A percentile compares a stretch with the other conserved stretches of the same genome.
phyloP scores from a whole-genome alignment of 1,140 invertebrate species.

The Anastatus disparis region DNA sequence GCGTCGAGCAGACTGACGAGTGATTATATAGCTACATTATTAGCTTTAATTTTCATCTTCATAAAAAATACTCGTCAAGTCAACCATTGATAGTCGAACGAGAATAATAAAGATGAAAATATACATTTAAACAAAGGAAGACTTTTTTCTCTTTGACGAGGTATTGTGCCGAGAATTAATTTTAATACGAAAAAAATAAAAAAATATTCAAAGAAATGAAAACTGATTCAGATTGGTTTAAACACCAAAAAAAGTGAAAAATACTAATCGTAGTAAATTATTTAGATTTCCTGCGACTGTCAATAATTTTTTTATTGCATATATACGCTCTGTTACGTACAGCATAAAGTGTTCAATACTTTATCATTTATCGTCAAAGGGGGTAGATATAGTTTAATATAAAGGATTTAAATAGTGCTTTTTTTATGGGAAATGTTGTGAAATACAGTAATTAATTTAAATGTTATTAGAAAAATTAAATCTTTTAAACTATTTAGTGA shows the following conservation, averaged over 20 bases:
- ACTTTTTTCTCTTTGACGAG: constrained; percentile 32
- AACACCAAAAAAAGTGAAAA: constrained; percentile 17
- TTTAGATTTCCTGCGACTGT: constrained; percentile 26
- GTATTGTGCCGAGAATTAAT: constrained; percentile 34
- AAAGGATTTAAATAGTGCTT: constrained; percentile 18
- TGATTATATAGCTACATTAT: constrained; percentile 4
- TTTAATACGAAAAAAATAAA: constrained; percentile 24
- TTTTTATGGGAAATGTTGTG: not conserved
- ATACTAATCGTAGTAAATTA: constrained; percentile 7
- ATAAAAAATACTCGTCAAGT: constrained; percentile 18
- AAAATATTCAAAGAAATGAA: not conserved
- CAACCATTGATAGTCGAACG: constrained; percentile 35
- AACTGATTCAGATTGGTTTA: constrained; percentile 28
- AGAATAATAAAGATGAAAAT: constrained; percentile 33
- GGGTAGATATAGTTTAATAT: constrained; percentile 25
- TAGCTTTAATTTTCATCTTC: constrained; percentile 16
- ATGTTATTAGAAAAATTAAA: not conserved
- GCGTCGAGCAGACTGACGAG: not conserved
- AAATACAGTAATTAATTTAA: not conserved
- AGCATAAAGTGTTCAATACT: constrained; percentile 25
- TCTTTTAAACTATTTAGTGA: constrained; percentile 29
- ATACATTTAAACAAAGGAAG: constrained; percentile 13
- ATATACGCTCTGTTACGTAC: constrained; percentile 18
- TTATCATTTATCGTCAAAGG: constrained; percentile 11
- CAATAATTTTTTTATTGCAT: constrained; percentile 18